These are phyloP conservation scores for Matsumyia berberina DNA, from an alignment of 2,888 invertebrate species.

Conservation along the genomic window DNA sequence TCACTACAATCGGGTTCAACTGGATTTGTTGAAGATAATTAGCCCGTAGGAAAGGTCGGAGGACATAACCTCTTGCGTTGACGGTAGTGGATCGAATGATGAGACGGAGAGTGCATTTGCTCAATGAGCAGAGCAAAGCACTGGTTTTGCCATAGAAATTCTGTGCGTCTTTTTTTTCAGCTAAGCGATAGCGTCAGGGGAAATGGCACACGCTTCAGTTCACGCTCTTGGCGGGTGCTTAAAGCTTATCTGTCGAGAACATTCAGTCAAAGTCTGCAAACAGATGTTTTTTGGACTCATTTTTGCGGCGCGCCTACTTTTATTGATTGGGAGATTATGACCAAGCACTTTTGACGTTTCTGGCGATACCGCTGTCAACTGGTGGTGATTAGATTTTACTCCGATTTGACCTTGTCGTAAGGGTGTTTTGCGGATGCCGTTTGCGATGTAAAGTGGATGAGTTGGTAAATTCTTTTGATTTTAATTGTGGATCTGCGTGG, in stretches of 20 bases:
- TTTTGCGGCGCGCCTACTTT: conserved; percentile 24
- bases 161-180: conserved; percentile 14
- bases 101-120: background rate
- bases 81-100: conserved; percentile 18
- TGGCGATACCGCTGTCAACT: conserved; percentile 16
- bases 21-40: background rate
- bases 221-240: conserved; percentile 14
- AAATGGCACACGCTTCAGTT: conserved; percentile 25
- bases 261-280: conserved; percentile 30
- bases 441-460: background rate
- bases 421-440: conserved; percentile 3
- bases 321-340: conserved; percentile 25
- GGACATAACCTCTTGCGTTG: conserved; percentile 26
- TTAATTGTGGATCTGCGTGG: background rate
- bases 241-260: conserved; percentile 20
- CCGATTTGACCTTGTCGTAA: background rate
- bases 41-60: conserved; percentile 26
- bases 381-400: conserved; percentile 16
- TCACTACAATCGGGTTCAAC: conserved; percentile 27
- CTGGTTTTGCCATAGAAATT: conserved; percentile 2
- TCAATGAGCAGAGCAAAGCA: conserved; percentile 1
- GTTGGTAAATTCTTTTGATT: background rate
- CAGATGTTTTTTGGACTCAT: conserved; percentile 28
- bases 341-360: conserved; percentile 21
- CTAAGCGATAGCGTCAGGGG: conserved; percentile 1